Evolutionary conservation across 2,888 invertebrate genomes (phyloP), one percentile per base, ranked within the genome.

Genomic region (Ptychoptera albimana): DNA sequence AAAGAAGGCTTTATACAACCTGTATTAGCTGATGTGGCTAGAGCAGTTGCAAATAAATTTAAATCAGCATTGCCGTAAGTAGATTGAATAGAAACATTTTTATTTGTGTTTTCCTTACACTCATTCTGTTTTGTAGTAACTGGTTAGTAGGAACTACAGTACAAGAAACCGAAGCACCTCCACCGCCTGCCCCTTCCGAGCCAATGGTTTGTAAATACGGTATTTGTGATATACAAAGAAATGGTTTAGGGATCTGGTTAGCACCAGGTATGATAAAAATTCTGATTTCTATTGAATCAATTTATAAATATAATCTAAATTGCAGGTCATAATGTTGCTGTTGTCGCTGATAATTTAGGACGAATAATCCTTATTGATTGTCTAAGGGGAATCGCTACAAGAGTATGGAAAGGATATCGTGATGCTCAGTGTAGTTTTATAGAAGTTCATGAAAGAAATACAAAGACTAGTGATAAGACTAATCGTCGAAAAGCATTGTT

Each of bases 351-450:
- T 64, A 79, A 77, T 52, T 74, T 88, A 56, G 94, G 94, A 23
- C 74, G 97, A 46, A 84, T 97, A 1, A 75, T 84, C 37, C 69
- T 98, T 12, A 66, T 97, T 31, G 93, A 97, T 64, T 77, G 86
- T 11, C 72, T 72, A 40, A 75, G 75, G 51, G 89, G 92, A 1
- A 72, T 83, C 43, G 77, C 85, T 16, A 66, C 93, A 35, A 73
- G 89, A 43, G 79, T 94, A 58, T 92, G 93, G 75, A 96, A 96
- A 69, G 96, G 97, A 4, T 97, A 92, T 62, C 73, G 96, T 42
- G 91, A 96, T 60, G 94, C 96, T 0, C 87, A 96, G 60, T 88
- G 92, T 60, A 89, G 87, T 2, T 97, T 94, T 76, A 69, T 96
- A 37, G 84, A 88, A 64, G 83, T 87, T 1, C 70, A 73, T 31